These are phyloP conservation scores for Larimichthys polyactis DNA, from an alignment of 2,113 vertebrate species.

Conservation along the genomic window DNA sequence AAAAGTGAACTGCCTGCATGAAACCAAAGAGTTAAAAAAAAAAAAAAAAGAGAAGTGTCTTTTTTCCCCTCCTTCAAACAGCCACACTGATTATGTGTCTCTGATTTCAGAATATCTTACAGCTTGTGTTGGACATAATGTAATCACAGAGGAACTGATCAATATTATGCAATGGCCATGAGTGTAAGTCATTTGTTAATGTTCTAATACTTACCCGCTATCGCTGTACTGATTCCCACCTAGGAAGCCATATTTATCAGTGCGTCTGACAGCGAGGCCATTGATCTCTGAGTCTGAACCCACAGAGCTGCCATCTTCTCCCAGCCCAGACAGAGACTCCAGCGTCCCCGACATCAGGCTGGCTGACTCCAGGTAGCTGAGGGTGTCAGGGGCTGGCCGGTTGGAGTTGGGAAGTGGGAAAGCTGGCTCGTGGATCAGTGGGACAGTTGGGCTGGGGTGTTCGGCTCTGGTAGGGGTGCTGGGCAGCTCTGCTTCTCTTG, in stretches of 20 bases:
- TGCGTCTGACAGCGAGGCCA: conserved; percentile 85
- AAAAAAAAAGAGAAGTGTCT: background rate
- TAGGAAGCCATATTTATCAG: conserved; percentile 94
- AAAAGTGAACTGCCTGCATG: background rate
- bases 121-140: background rate
- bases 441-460: conserved; percentile 59
- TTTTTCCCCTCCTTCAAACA: background rate
- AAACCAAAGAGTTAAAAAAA: background rate
- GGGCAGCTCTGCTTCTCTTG: conserved; percentile 46
- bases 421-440: conserved; percentile 70
- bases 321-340: conserved; percentile 88
- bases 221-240: conserved; percentile 90
- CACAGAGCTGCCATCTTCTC: conserved; percentile 91
- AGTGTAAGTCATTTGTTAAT: background rate
- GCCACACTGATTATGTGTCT: background rate
- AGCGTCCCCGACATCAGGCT: conserved; percentile 92
- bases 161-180: background rate
- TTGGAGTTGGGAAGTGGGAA: conserved; percentile 68
- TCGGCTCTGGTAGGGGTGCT: conserved; percentile 62
- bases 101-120: background rate
- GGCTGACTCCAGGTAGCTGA: conserved; percentile 92
- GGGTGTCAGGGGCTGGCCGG: conserved; percentile 85
- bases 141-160: background rate
- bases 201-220: conserved; percentile 81
- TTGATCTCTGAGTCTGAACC: conserved; percentile 93